Evolutionary conservation across 1,140 invertebrate genomes (phyloP).

Genomic region (Neoseiulus cucumeris): DNA sequence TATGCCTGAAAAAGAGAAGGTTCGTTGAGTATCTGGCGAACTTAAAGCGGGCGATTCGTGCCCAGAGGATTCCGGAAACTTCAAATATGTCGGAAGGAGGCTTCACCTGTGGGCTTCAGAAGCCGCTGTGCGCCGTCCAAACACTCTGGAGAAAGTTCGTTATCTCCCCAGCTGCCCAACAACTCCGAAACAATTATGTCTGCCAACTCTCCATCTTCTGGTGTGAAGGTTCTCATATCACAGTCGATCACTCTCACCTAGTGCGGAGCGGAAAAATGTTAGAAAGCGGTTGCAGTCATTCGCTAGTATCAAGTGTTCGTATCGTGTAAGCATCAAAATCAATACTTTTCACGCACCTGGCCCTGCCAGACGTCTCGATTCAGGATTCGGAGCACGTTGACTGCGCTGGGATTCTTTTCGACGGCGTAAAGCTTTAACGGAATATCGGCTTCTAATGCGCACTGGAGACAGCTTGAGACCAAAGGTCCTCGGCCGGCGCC

Average conservation of each 20-base stretch:
- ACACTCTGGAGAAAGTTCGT: conserved; percentile 96
- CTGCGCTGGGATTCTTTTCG: conserved; percentile 94
- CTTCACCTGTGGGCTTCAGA: conserved; percentile 46
- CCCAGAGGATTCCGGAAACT: too few relatives aligned
- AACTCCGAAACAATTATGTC: conserved; percentile 94
- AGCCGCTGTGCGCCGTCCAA: conserved; percentile 79
- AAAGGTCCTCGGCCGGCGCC: conserved; percentile 89
- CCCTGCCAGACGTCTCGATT: background rate
- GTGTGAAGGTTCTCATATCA: conserved; percentile 73
- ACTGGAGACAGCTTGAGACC: conserved; percentile 59
- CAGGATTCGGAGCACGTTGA: conserved; percentile 41
- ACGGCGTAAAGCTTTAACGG: conserved; percentile 68
- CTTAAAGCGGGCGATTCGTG: background rate
- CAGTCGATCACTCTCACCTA: conserved; percentile 50
- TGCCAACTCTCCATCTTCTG: conserved; percentile 44
- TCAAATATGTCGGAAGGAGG: too few relatives aligned
- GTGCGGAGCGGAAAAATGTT: conserved; percentile 22
- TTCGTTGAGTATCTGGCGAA: background rate
- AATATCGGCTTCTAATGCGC: conserved; percentile 42
- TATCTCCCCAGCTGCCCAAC: conserved; percentile 92
- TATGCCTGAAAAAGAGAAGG: conserved; percentile 43
- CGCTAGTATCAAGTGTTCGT: conserved; percentile 17
- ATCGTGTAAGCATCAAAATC: background rate
- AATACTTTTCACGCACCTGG: background rate
- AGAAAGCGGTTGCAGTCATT: background rate